Base-by-base conservation (phyloP, 2,113 vertebrate genomes). In the Pangasianodon gigas region DNA sequence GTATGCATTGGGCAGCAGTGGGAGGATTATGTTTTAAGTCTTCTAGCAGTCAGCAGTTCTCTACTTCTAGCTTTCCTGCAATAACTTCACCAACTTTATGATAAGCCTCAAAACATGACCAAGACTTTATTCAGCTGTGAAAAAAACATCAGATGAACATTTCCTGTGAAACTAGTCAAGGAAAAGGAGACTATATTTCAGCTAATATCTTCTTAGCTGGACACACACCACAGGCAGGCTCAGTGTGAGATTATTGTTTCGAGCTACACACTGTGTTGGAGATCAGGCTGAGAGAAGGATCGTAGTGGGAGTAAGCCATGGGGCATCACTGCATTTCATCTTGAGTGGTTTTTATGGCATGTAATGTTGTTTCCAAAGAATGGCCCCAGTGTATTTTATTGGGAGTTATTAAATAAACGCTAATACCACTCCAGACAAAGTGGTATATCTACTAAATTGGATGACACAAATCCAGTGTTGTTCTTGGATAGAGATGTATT, bases 361-460 rank as follows among this genome's bases (percentile, higher is more conserved):
- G 56, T 41, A 85, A 85, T 89, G 83, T 60, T 79, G 54, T 89
- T 85, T 85, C 44, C 46, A 79, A n/a, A 29, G 48, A 6, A 65
- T 44, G 41, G 44, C 29, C 54, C 10, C 26, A 9, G 16, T 75
- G 52, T 85, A 19, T 80, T 79, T 86, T 54, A 89, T 65, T 80
- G 58, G 21, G n/a, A 32, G 84, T 86, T 88, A 88, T 82, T 86
- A 81, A 86, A 89, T 86, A 79, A 89, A 86, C 74, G 32, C 46
- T 69, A 86, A 65, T 41, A 62, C 32, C 48, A 56, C 71, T 54
- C 26, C 48, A 86, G 46, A 89, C 83, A 80, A 65, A 89, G 71
- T 26, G 24, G 56, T n/a, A 44, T 41, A 37, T 56, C 89, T 67
- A 69, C 44, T 67, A 80, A 54, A 89, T 80, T 11, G 44, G 44